Evolutionary conservation across 53 echinoderm and acorn worm genomes (phyloP).

Genomic region (Actinopyga echinites): DNA sequence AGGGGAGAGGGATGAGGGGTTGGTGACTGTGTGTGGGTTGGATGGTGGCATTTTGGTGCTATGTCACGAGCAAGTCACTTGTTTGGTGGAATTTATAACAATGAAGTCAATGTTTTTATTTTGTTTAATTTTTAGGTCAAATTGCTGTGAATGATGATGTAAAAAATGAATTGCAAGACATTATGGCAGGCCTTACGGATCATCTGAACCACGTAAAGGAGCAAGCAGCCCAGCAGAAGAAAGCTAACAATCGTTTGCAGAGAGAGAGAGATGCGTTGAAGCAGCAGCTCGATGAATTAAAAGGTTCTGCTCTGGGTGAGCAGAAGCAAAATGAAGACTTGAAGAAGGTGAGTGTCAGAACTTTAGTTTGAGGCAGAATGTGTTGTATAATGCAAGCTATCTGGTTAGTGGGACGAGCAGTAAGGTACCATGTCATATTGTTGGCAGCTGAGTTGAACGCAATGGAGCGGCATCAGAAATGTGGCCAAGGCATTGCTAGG

Average conservation of each 20-base stretch:
- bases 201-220: slow-evolving; percentile 75
- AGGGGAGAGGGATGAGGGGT: no score
- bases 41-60: no score
- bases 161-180: slow-evolving; percentile 80
- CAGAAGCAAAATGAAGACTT: slow-evolving; percentile 55
- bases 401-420: no score
- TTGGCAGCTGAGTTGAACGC: no score
- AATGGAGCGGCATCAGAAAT: no score
- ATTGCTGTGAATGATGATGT: slow-evolving; percentile 76
- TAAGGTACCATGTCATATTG: no score
- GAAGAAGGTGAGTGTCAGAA: slow-evolving; percentile 58
- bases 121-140: slow-evolving; percentile 56
- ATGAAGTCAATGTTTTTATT: background rate
- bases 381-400: no score
- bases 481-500: no score
- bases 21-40: no score
- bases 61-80: no score
- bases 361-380: background rate
- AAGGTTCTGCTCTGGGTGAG: slow-evolving; percentile 30
- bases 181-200: slow-evolving; percentile 71
- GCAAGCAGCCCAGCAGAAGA: slow-evolving; percentile 66
- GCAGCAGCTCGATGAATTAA: slow-evolving; percentile 42
- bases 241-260: slow-evolving; percentile 54
- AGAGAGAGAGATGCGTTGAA: slow-evolving; percentile 76
- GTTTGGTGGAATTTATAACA: background rate